Evolutionary conservation across 2,797 vertebrate species (phyloP), one percentile per base, ranked within the genome.

Genomic region (Tenualosa thibaudeaui): DNA sequence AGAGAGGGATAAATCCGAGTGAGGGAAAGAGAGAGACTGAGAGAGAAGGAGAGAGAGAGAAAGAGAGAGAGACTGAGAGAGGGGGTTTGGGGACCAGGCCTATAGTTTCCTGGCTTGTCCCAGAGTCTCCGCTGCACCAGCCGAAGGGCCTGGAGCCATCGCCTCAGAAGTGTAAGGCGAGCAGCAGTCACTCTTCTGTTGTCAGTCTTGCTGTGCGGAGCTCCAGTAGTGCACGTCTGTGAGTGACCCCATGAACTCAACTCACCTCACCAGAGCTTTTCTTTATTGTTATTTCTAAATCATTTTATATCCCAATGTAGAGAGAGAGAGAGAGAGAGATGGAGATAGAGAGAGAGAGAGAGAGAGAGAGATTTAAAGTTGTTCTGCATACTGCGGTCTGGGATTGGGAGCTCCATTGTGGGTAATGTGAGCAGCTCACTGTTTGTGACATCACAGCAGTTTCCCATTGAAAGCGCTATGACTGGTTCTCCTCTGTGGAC

Each of bases 1-100:
- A 91, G 85, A 82, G 54, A 49, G 9, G 83, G 88, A 93, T 93
- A 92, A 93, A 92, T 93, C 91, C 90, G 81, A 19, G 46, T 12
- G 65, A 71, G 10, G 15, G 65, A 71, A 12, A 15, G 65, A 71
- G 65, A 40, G 26, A 71, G 65, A 17, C 26, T 15, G 31, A 40
- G 31, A 71, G 65, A 40, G 31, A 40, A 26, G 5, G 65, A 71
- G 65, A 40, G 65, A 17, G 26, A 68, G 26, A 68, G 24, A 68
- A 24, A 68, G 60, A 65, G 60, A 65, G n/a, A 65, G 60, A 65
- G 60, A 65, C n/a, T 26, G 60, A 65, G 24, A 68, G 65, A 68
- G 26, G 5, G 26, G 13, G 26, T 10, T 40, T 56, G 82, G 82
- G 86, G 86, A 81, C 51, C 53, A 75, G 40, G 50, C 85, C 87